Evolutionary conservation across 37 sponge, comb jelly and placozoan species (phyloP).

Genomic region (Halichondria panicea): DNA sequence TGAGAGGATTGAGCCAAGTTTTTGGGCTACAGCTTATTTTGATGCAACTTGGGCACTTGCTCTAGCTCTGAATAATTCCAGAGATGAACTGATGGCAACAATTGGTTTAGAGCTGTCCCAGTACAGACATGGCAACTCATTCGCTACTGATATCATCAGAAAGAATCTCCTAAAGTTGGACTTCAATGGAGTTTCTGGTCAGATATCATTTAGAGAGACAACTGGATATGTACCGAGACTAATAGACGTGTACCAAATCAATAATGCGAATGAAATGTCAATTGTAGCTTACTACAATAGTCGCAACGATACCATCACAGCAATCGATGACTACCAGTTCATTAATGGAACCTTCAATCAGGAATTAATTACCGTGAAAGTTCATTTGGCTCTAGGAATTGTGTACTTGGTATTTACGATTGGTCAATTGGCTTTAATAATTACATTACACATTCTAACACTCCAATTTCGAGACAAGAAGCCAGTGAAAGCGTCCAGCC

Average conservation of each 20-base stretch:
- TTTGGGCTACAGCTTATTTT: conserved; percentile 1
- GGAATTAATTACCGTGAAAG: not conserved
- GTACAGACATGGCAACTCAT: not conserved
- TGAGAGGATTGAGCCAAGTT: not conserved
- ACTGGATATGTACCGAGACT: conserved; percentile 7
- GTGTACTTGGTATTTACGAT: not conserved
- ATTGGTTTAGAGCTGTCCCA: not conserved
- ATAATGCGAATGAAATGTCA: not conserved
- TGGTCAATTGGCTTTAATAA: not conserved
- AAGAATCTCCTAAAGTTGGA: conserved; percentile 5
- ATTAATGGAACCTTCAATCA: not conserved
- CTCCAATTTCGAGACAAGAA: not conserved
- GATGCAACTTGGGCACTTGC: conserved; percentile 40
- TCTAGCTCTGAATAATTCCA: conserved; percentile 33
- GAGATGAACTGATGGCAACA: not conserved
- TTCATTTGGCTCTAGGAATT: not conserved
- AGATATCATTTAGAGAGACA: conserved; percentile 2
- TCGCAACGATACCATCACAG: not conserved
- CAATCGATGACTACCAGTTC: not conserved
- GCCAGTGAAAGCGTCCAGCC: conserved; percentile 11
- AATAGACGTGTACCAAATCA: not conserved
- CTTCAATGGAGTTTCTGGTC: conserved; percentile 35
- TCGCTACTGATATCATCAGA: not conserved
- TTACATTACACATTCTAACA: not conserved
- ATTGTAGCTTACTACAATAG: conserved; percentile 1